Evolutionary conservation across 2,113 vertebrate species (phyloP).

Genomic region (Anas platyrhynchos): DNA sequence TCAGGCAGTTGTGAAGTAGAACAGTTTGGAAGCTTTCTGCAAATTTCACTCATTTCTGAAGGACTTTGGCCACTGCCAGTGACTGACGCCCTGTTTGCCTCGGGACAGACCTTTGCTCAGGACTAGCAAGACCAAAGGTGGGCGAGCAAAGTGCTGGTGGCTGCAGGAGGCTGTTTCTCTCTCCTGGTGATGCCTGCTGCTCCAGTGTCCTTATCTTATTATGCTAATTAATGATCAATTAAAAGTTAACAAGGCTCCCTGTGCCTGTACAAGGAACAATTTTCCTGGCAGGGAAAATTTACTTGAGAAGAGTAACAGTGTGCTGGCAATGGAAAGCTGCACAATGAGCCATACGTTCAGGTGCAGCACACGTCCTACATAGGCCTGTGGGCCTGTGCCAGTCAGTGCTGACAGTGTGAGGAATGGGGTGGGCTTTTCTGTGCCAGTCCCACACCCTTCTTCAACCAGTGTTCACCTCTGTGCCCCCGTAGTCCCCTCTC

Average conservation of each 20-base stretch:
- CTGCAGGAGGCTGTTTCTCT: not conserved
- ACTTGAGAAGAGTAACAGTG: accelerated
- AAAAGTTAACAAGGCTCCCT: not conserved
- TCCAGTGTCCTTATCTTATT: not conserved
- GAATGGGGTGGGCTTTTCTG: accelerated
- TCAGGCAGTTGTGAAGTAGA: not conserved
- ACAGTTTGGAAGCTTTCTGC: not conserved
- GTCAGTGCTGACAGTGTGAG: accelerated
- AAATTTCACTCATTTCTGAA: not conserved
- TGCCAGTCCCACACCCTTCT: accelerated
- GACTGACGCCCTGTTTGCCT: not conserved
- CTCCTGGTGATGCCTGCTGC: not conserved
- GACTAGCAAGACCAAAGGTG: accelerated
- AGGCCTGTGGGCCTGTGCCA: not conserved
- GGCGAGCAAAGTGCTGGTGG: not conserved
- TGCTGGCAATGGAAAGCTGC: not conserved
- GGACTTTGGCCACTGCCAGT: not conserved
- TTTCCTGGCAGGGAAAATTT: not conserved
- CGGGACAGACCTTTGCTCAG: not conserved
- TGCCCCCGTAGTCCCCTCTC: not conserved
- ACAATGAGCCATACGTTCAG: not conserved
- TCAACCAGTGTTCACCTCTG: not conserved
- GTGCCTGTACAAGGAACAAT: not conserved
- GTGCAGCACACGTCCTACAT: accelerated
- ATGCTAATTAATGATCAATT: not conserved